A percentile compares a stretch with the other conserved stretches of the same genome.
Evolutionary conservation across 2,797 vertebrate genomes (phyloP).

Genomic region (Natrix natrix): DNA sequence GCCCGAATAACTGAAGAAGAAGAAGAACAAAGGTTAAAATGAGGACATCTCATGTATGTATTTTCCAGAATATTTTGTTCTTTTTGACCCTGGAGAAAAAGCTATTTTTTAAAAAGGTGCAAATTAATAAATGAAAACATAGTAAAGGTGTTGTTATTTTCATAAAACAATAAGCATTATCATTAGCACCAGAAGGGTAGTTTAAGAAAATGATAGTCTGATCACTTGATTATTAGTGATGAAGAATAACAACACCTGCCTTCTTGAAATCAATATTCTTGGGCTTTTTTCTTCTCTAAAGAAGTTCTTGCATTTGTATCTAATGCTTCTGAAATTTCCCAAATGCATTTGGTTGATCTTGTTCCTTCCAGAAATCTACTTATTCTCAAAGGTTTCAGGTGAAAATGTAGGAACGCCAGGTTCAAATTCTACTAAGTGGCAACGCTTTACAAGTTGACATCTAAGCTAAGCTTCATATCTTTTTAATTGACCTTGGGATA

Average conservation of each 20-base stretch:
- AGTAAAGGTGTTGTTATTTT: neutral
- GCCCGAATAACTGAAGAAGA: slow-evolving; percentile 85
- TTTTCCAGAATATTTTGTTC: neutral
- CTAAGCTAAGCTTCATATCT: neutral
- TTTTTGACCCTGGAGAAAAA: neutral
- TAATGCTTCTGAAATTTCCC: neutral
- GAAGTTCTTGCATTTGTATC: neutral
- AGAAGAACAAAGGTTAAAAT: neutral
- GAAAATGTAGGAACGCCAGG: neutral
- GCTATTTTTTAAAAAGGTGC: neutral
- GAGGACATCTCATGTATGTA: neutral
- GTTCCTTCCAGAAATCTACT: neutral
- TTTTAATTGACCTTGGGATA: neutral
- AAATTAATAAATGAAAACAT: neutral
- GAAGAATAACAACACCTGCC: neutral
- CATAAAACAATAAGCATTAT: neutral
- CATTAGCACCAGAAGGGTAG: neutral
- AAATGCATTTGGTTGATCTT: neutral
- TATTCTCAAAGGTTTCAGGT: neutral
- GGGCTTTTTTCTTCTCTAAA: neutral
- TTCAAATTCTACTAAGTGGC: neutral
- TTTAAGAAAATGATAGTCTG: neutral
- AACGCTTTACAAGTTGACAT: too few species aligned
- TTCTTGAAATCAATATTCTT: neutral
- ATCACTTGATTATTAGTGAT: neutral